These are phyloP conservation scores for Ciconia maguari DNA, from an alignment of 2,113 vertebrate genomes.

Conservation along the genomic window DNA sequence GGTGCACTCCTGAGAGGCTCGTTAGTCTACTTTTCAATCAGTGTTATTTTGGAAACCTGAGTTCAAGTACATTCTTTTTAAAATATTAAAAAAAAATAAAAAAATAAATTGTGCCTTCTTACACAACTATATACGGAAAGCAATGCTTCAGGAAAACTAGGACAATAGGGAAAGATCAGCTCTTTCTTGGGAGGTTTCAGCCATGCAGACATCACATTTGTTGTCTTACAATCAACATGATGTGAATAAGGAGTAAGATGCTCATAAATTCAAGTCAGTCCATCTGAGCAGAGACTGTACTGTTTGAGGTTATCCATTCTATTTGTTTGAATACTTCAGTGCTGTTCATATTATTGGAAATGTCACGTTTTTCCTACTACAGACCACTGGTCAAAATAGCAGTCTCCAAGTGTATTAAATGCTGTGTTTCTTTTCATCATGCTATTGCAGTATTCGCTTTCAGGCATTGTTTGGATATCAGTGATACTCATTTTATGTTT, in stretches of 20 bases:
- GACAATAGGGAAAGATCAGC: background rate
- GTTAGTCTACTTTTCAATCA: background rate
- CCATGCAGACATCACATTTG: background rate
- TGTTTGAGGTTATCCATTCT: background rate
- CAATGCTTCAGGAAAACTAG: background rate
- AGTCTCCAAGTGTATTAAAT: background rate
- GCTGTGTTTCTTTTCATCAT: background rate
- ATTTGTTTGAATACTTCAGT: background rate
- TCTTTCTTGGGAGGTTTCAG: background rate
- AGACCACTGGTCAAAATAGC: background rate
- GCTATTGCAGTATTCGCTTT: background rate
- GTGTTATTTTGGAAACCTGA: background rate
- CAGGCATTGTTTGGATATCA: background rate
- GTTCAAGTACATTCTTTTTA: background rate
- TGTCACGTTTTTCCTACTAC: background rate
- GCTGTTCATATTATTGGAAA: background rate
- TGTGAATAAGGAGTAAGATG: background rate
- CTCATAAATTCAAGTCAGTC: background rate
- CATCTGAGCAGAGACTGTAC: background rate
- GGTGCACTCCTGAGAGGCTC: background rate
- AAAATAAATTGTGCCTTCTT: background rate
- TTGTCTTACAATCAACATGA: background rate
- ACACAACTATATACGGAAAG: background rate
- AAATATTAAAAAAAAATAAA: background rate
- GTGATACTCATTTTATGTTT: background rate